These are phyloP conservation scores for Thelaira solivaga DNA, from an alignment of 2,888 invertebrate genomes.

Conservation along the genomic window DNA sequence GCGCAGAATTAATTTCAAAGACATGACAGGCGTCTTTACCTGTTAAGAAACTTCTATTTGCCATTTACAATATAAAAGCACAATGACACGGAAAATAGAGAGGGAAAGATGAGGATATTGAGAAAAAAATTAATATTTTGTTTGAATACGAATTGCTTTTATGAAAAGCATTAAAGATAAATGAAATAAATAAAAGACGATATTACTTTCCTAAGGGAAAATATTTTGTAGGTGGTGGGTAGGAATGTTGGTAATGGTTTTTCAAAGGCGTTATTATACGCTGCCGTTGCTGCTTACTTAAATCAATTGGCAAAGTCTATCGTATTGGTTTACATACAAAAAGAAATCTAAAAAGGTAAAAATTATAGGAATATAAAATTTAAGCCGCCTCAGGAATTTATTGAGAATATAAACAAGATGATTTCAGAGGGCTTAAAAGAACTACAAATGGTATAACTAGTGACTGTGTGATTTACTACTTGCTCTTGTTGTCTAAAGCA, in stretches of 20 bases:
- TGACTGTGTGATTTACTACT: too few species aligned
- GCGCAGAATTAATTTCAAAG: not conserved
- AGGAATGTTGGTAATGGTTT: too few species aligned
- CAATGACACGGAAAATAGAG: constrained; percentile 44
- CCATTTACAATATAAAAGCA: constrained; percentile 24
- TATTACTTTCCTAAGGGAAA: not conserved
- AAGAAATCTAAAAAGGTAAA: too few species aligned
- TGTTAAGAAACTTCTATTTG: constrained; percentile 19
- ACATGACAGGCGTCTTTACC: not conserved
- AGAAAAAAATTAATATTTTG: not conserved
- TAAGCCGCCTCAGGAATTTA: too few species aligned
- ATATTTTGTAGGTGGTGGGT: not conserved
- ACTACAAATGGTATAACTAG: too few species aligned
- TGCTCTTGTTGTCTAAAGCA: too few species aligned
- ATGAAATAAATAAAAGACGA: not conserved
- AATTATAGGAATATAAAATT: too few species aligned
- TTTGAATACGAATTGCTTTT: not conserved
- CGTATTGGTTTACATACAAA: too few species aligned
- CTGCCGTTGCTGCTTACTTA: not conserved
- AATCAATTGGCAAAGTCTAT: not conserved
- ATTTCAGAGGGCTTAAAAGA: too few species aligned
- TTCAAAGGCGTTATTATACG: not conserved
- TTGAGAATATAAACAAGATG: too few species aligned
- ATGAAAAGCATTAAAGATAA: not conserved
- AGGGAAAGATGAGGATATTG: constrained; percentile 19